Evolutionary conservation across 2,888 invertebrate species (phyloP).

Genomic region (Camponotus fellah): DNA sequence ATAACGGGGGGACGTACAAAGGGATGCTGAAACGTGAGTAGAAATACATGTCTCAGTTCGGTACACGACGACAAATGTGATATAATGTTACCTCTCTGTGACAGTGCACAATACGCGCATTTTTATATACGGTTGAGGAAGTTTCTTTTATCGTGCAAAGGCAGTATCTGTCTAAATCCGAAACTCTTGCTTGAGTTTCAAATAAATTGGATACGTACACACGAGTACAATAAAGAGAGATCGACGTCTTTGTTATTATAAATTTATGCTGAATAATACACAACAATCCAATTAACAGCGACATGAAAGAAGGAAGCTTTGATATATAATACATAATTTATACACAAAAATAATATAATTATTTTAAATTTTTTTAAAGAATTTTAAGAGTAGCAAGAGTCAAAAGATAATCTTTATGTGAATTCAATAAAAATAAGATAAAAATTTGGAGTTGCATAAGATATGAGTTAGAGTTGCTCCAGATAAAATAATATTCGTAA

Average conservation of each 20-base stretch:
- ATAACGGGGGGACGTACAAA: slow-evolving; percentile 61
- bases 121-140: slow-evolving; percentile 72
- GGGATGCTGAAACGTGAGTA: slow-evolving; percentile 72
- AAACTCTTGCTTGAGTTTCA: slow-evolving; percentile 54
- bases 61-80: slow-evolving; percentile 73
- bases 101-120: slow-evolving; percentile 65
- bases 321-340: neutral
- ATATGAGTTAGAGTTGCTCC: too few relatives aligned
- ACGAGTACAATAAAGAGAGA: slow-evolving; percentile 35
- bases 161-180: slow-evolving; percentile 55
- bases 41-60: slow-evolving; percentile 73
- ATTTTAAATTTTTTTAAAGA: neutral
- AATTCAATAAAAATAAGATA: neutral
- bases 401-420: neutral
- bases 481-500: too few relatives aligned
- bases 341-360: neutral
- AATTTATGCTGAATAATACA: neutral
- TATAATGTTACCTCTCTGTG: slow-evolving; percentile 74
- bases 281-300: slow-evolving; percentile 26
- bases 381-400: neutral
- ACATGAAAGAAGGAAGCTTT: neutral
- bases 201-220: slow-evolving; percentile 49
- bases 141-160: slow-evolving; percentile 64
- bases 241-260: slow-evolving; percentile 29
- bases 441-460: too few relatives aligned